phyloP scores from a whole-genome alignment of 2,797 vertebrate species.

The Pipistrellus kuhlii region DNA sequence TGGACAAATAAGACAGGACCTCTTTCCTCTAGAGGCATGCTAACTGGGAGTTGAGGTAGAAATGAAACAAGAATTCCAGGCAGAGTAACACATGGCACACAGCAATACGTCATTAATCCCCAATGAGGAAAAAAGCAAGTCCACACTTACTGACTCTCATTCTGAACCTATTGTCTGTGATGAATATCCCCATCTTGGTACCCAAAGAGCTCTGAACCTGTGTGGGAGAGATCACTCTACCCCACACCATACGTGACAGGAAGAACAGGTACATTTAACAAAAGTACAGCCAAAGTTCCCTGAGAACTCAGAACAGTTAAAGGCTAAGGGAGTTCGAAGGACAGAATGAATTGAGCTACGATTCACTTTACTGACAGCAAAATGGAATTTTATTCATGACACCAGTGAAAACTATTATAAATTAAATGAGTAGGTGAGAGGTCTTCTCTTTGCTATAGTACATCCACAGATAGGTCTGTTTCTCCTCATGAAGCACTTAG shows the following conservation, averaged over 20 bases:
- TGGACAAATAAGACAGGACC: neutral
- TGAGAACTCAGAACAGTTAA: neutral
- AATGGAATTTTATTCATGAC: neutral
- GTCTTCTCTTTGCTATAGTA: neutral
- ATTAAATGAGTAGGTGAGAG: neutral
- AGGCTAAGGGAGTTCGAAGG: neutral
- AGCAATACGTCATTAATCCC: neutral
- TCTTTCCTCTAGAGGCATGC: neutral
- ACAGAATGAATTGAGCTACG: neutral
- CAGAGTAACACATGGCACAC: neutral
- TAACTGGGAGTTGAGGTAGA: constrained; percentile 1
- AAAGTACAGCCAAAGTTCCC: neutral
- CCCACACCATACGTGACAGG: neutral
- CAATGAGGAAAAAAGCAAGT: neutral
- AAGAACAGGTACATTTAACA: neutral
- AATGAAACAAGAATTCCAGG: neutral
- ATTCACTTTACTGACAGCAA: neutral
- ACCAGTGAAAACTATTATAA: neutral
- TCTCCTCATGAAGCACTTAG: neutral
- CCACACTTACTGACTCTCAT: neutral
- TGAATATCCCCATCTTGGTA: neutral
- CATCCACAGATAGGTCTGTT: neutral
- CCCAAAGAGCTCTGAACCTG: neutral
- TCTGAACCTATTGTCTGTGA: neutral
- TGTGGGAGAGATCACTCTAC: neutral